Base-by-base conservation (phyloP, 2,888 invertebrate species). In the Drosophila setosimentum region DNA sequence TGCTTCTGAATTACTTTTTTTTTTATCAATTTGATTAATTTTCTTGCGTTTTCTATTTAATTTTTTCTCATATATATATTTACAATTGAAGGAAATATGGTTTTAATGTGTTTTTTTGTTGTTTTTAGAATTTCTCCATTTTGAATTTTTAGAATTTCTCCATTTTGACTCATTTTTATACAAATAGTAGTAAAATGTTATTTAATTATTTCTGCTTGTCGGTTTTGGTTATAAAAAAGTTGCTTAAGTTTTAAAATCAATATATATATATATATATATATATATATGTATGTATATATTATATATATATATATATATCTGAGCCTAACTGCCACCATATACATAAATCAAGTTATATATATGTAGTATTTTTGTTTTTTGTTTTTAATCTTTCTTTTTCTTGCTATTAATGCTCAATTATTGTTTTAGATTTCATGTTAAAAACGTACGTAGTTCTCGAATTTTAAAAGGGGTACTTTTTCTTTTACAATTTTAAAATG, bases 241-340 rank as follows among this genome's bases (percentile, higher is more conserved):
- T 73, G 76, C 84, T 85, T 87, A 85, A 67, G 68, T 77, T 78
- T 86, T 87, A 87, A 87, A 87, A 86, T 86, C 88, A 83, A 78
- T 83, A 68, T 57, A 60, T 35, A 76, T 82, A 66, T 60, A 57
- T 48, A 71, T 64, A n/a, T 51, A 76, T 82, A 68, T 59, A 57
- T 37, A 70, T 63, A 50, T 30, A 78, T 82, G 68, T 58, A 45
- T 21, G 71, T 64, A 24, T 53, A 78, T 80, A 69, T 58, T 54
- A 78, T 80, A 70, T 60, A 48, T 32, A 71, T 64, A 51, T 21
- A 76, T 82, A 70, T 54, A 49, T 32, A 71, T 65, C 35, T 29
- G 77, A 77, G 77, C 77, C 78, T 68, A 67, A 60, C 57, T 74
- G 70, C 75, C 68, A 68, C 50, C 53, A 33, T 35, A 35, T 54